Conservation (phyloP, 2,113 vertebrate genomes). For the Plotosus lineatus region DNA sequence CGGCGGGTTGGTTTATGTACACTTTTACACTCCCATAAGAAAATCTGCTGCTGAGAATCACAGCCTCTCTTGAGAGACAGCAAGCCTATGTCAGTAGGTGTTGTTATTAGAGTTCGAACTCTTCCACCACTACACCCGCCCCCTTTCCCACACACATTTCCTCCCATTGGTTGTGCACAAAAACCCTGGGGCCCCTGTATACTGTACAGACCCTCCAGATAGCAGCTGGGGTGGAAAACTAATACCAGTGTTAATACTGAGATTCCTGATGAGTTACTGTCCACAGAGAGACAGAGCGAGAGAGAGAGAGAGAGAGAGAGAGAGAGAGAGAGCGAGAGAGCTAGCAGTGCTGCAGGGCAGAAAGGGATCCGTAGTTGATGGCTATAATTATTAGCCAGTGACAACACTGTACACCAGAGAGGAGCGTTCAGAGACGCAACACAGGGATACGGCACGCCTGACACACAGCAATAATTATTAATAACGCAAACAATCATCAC, state of each 20-base stretch:
- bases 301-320: conserved; percentile 7
- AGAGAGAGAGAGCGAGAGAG: background rate
- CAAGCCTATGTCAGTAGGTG: conserved; percentile 34
- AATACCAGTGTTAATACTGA: conserved; percentile 37
- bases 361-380: conserved; percentile 39
- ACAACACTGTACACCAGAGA: conserved; percentile 68
- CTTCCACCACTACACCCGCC: conserved; percentile 2
- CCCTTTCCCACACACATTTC: background rate
- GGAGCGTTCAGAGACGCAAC: conserved; percentile 47
- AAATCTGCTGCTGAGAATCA: background rate
- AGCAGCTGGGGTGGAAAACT: conserved; percentile 36
- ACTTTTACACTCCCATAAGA: background rate
- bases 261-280: conserved; percentile 43
- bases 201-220: conserved; percentile 24
- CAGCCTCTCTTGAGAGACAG: conserved; percentile 32
- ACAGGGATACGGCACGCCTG: conserved; percentile 38
- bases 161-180: conserved; percentile 6
- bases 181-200: conserved; percentile 10
- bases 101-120: conserved; percentile 42
- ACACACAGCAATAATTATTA: conserved; percentile 68
- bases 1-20: background rate
- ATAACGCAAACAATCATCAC: conserved; percentile 66
- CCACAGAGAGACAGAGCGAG: conserved; percentile 41
- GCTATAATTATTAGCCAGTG: conserved; percentile 75
- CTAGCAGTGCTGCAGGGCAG: conserved; percentile 23